phyloP scores from a whole-genome alignment of 2,797 vertebrate genomes.

The Potorous gilbertii region DNA sequence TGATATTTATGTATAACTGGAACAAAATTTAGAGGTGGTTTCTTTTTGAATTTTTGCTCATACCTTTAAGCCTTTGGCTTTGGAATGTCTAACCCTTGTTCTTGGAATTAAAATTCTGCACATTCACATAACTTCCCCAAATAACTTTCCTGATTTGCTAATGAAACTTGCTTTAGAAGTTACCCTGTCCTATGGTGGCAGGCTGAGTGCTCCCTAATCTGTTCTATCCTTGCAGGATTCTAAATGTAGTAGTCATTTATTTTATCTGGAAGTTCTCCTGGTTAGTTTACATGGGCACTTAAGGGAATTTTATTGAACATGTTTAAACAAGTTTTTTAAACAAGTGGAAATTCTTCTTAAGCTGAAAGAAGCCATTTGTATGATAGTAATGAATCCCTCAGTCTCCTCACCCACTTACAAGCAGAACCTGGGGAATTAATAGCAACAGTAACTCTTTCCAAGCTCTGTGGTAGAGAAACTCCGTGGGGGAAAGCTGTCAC shows the following conservation, averaged over 20 bases:
- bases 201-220: conserved; percentile 37
- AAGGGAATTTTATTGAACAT: conserved; percentile 75
- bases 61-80: conserved; percentile 18
- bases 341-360: conserved; percentile 70
- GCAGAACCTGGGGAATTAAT: conserved; percentile 70
- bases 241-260: conserved; percentile 52
- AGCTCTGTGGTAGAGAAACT: conserved; percentile 67
- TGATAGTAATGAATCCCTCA: conserved; percentile 46
- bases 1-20: background rate
- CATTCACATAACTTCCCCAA: background rate
- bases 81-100: conserved; percentile 3
- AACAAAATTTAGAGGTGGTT: conserved; percentile 7
- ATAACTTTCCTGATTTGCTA: conserved; percentile 12
- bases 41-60: background rate
- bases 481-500: conserved; percentile 73
- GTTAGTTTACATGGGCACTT: conserved; percentile 77
- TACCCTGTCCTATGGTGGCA: conserved; percentile 16
- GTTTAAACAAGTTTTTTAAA: conserved; percentile 77
- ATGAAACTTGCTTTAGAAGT: background rate
- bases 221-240: conserved; percentile 41
- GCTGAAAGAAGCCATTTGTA: conserved; percentile 44
- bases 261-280: conserved; percentile 70
- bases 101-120: conserved; percentile 46
- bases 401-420: conserved; percentile 39
- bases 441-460: conserved; percentile 50